These are phyloP conservation scores for Proterorhinus semilunaris DNA, from an alignment of 2,113 vertebrate genomes.

Conservation along the genomic window DNA sequence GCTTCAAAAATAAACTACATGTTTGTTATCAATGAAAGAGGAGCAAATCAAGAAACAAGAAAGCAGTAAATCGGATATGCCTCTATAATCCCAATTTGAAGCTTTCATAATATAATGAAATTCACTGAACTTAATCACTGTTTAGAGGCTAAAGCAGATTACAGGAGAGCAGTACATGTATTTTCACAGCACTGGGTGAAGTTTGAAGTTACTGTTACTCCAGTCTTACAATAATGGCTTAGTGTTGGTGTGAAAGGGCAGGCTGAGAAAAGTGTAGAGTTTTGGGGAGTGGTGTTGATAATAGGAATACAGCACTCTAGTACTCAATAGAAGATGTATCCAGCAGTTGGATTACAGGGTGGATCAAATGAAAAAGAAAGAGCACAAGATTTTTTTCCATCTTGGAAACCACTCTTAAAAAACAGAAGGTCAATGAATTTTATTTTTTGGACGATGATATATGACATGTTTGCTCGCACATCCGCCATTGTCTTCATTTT, in stretches of 20 bases:
- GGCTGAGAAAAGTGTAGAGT: neutral
- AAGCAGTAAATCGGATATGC: neutral
- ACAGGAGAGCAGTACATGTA: neutral
- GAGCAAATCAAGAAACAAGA: neutral
- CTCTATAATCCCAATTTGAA: neutral
- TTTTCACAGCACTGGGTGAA: neutral
- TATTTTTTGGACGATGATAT: too few relatives aligned
- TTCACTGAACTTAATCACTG: neutral
- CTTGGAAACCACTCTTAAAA: too few relatives aligned
- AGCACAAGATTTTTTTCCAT: neutral
- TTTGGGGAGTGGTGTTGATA: neutral
- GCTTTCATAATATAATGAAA: neutral
- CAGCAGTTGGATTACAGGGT: neutral
- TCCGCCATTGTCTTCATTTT: too few relatives aligned
- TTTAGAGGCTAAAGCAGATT: neutral
- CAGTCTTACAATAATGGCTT: neutral
- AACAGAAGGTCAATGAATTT: too few relatives aligned
- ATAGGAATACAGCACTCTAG: neutral
- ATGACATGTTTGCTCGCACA: too few relatives aligned
- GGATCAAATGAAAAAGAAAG: neutral
- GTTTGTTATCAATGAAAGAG: neutral
- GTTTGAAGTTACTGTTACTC: neutral
- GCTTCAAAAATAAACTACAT: conserved; percentile 14
- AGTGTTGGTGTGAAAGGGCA: neutral
- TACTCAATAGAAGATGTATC: neutral